A percentile compares a stretch with the other conserved stretches of the same genome.
Evolutionary conservation across 2,113 vertebrate genomes (phyloP).

Genomic region (Donacobius atricapilla): DNA sequence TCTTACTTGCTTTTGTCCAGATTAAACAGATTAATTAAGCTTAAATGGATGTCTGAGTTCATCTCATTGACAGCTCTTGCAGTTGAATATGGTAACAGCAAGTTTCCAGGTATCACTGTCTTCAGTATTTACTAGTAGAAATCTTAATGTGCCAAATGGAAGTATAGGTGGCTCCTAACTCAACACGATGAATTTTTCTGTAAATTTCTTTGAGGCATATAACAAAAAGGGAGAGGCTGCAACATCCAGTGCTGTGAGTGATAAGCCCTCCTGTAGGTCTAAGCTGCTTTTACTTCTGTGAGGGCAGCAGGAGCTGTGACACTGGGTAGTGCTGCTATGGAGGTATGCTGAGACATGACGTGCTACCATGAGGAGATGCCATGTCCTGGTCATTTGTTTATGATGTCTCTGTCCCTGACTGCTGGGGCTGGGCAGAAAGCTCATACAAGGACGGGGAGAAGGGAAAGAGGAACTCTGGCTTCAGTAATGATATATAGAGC

Average conservation of each 20-base stretch:
- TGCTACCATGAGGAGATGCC: background rate
- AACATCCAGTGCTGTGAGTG: accelerated
- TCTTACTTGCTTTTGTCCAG: background rate
- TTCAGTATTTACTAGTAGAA: background rate
- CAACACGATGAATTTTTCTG: accelerated
- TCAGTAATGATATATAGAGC: background rate
- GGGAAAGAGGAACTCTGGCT: background rate
- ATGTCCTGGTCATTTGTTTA: background rate
- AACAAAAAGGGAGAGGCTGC: background rate
- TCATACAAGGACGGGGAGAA: background rate
- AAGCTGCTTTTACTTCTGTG: background rate
- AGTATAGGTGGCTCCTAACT: background rate
- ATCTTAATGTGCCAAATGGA: background rate
- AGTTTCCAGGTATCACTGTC: background rate
- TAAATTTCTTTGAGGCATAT: background rate
- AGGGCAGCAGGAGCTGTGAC: background rate
- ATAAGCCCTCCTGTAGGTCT: background rate
- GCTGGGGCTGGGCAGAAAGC: background rate
- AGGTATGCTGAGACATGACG: background rate
- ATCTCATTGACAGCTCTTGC: background rate
- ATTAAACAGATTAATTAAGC: background rate
- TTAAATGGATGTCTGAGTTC: background rate
- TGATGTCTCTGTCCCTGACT: background rate
- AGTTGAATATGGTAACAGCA: background rate
- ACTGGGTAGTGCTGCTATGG: background rate